These are phyloP conservation scores for Pangasius larnaudii DNA, from an alignment of 2,797 vertebrate species.

Conservation along the genomic window DNA sequence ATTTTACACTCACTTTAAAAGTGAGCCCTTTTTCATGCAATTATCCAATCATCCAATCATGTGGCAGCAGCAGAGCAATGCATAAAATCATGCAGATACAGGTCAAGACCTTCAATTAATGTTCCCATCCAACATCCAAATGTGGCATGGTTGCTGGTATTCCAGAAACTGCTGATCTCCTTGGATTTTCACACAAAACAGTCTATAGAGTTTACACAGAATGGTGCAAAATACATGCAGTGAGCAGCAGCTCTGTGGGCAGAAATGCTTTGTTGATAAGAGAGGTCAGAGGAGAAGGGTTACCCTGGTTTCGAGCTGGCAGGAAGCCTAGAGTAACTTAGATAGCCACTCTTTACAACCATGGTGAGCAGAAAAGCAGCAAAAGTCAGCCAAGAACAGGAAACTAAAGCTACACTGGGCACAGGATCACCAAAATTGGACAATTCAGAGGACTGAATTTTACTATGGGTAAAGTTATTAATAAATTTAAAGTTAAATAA, in stretches of 20 bases:
- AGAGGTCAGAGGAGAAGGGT: neutral
- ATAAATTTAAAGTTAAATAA: neutral
- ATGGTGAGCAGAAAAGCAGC: neutral
- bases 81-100: neutral
- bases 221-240: neutral
- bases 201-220: neutral
- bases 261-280: neutral
- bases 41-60: neutral
- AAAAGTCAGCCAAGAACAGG: neutral
- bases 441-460: neutral
- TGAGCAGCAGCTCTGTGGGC: neutral
- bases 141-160: neutral
- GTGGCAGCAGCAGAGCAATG: neutral
- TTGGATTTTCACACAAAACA: neutral
- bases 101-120: neutral
- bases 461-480: neutral
- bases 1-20: slow-evolving; percentile 1
- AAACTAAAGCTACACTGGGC: neutral
- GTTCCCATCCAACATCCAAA: neutral
- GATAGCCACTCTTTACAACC: neutral
- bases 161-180: neutral
- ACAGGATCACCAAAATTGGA: neutral
- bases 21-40: neutral
- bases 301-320: neutral
- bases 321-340: neutral